Percentiles rank a stretch among this genome's conserved stretches.
These are phyloP conservation scores for Danaus melanippus DNA, from an alignment of 1,140 invertebrate species.

Conservation along the genomic window DNA sequence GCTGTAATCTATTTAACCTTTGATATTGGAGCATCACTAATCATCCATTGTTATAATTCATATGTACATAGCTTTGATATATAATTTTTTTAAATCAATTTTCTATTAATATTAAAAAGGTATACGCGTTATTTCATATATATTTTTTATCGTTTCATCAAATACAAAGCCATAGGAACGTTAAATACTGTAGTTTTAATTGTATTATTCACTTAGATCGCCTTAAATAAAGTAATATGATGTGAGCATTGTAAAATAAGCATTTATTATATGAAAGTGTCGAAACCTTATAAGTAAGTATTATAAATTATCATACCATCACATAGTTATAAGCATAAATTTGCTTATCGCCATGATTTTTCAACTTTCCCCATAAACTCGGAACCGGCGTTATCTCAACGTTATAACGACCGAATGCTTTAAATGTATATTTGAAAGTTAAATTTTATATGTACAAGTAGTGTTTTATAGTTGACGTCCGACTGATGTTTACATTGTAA, in stretches of 20 bases:
- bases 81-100: slow-evolving; percentile 9
- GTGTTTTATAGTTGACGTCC: slow-evolving; percentile 11
- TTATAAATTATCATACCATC: no score
- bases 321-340: slow-evolving; percentile 22
- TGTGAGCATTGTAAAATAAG: no score
- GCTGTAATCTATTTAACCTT: slow-evolving; percentile 37
- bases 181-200: no score
- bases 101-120: slow-evolving; percentile 2
- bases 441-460: slow-evolving; percentile 27
- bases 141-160: no score
- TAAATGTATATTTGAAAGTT: slow-evolving; percentile 34
- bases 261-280: no score
- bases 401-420: slow-evolving; percentile 11
- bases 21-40: slow-evolving; percentile 36
- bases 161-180: no score
- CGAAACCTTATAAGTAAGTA: no score
- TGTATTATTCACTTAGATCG: no score
- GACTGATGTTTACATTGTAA: slow-evolving; percentile 46
- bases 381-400: slow-evolving; percentile 19
- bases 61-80: slow-evolving; percentile 18
- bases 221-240: no score
- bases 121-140: background rate
- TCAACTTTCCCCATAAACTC: slow-evolving; percentile 42
- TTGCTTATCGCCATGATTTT: slow-evolving; percentile 38
- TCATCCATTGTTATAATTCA: slow-evolving; percentile 47